Evolutionary conservation across 2,113 vertebrate species (phyloP), one percentile per base, ranked within the genome.

Genomic region (Panthera tigris): DNA sequence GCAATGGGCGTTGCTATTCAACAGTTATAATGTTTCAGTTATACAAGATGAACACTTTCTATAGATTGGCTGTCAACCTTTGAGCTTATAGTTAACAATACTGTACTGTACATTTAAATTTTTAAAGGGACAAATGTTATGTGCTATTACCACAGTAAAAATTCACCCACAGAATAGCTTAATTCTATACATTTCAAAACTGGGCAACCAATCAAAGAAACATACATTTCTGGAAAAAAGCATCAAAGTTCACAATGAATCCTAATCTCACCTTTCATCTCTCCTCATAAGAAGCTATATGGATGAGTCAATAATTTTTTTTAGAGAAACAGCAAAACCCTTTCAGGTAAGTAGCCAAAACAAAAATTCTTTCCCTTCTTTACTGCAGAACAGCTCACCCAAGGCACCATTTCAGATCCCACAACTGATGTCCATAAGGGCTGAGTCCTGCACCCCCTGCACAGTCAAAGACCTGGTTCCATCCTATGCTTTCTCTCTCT

Each of bases 121-220:
- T 15, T 68, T 48, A 5, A 39, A 4, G 6, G 5, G 23, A 9
- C 18, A 66, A 31, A 66, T 13, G 4, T 36, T 73, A 69, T 78
- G 0, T 63, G 57, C 36, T 68, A 41, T 73, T n/a, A 66, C 31
- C 33, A 57, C 61, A n/a, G 33, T 9, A 61, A 73, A 73, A 61
- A 61, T 52, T 82, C 29, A 63, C 52, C 18, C 69, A 52, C 76
- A 93, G 39, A 74, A 52, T 29, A 95, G 76, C 21, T 55, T 33
- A 79, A 39, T 79, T 5, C 33, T 23, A 55, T n/a, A 57, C 50
- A 93, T 50, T 95, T 81, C 41, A 87, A 87, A 93, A 71, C 63
- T n/a, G 68, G 57, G 29, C 39, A 93, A 57, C 29, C 36, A 78
- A 45, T 36, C 15, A 89, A 92, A 85, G 31, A 93, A 93, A 96